Conservation (phyloP, 2,888 invertebrate species). For the Slavum lentiscoides region DNA sequence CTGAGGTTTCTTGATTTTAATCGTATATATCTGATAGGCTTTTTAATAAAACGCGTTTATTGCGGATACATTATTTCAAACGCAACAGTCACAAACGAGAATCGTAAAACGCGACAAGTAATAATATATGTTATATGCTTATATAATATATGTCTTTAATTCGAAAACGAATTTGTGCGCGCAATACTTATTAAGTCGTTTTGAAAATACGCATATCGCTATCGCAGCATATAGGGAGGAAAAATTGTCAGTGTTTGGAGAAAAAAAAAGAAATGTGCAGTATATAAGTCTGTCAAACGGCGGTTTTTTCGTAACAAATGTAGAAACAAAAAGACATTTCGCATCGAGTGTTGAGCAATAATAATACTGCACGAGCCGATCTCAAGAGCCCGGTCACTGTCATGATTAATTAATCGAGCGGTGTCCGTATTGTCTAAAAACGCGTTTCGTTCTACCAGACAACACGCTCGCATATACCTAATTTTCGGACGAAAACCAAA, state of each 20-base stretch:
- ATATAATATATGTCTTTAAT: too few relatives aligned
- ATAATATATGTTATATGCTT: too few relatives aligned
- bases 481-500: too few relatives aligned
- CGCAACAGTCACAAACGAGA: neutral
- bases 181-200: neutral
- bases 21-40: too few relatives aligned
- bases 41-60: neutral
- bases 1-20: too few relatives aligned
- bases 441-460: too few relatives aligned
- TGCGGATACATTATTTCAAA: neutral
- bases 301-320: neutral
- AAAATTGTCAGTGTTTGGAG: too few relatives aligned
- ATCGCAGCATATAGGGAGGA: neutral
- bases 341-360: conserved; percentile 2
- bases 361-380: neutral
- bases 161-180: neutral
- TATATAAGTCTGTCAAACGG: neutral
- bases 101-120: too few relatives aligned
- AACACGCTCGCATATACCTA: too few relatives aligned
- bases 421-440: too few relatives aligned
- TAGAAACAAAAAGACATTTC: neutral
- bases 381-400: neutral
- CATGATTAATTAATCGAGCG: conserved; percentile 20
- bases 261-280: too few relatives aligned
- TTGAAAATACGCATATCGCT: too few relatives aligned